Evolutionary conservation across 2,888 invertebrate species (phyloP).

Genomic region (Macrosiphum euphorbiae): DNA sequence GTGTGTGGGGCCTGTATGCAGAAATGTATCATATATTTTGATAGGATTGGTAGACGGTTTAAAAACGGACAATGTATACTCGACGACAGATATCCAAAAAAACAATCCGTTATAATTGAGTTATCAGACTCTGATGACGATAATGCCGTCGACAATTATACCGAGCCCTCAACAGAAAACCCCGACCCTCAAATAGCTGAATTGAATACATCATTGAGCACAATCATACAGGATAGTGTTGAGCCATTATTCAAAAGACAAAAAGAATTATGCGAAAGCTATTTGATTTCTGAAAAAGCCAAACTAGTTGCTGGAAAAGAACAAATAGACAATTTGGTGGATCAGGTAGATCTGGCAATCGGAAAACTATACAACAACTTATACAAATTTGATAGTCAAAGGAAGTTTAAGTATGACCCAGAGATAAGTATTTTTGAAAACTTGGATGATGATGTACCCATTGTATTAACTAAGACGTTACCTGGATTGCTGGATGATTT

Average conservation of each 20-base stretch:
- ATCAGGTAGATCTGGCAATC: not conserved
- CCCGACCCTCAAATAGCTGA: not conserved
- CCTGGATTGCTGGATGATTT: not conserved
- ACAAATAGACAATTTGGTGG: not conserved
- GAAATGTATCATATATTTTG: too few species aligned
- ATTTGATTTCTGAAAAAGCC: not conserved
- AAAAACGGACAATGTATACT: not conserved
- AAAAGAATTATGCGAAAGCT: not conserved
- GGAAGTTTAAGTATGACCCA: not conserved
- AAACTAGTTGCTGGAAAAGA: not conserved
- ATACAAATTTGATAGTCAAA: not conserved
- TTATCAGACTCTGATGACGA: not conserved
- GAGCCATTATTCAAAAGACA: not conserved
- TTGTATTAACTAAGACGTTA: not conserved
- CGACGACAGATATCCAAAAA: not conserved
- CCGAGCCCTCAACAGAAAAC: not conserved
- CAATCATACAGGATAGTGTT: not conserved
- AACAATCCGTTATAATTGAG: not conserved
- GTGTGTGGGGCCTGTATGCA: not conserved
- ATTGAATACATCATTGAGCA: not conserved
- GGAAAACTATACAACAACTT: not conserved
- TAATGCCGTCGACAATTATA: not conserved
- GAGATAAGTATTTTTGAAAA: not conserved
- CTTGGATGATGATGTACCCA: not conserved
- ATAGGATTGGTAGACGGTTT: not conserved